These are phyloP conservation scores for Crambe crambe DNA, from an alignment of 37 sponge, comb jelly and placozoan species.

Conservation along the genomic window DNA sequence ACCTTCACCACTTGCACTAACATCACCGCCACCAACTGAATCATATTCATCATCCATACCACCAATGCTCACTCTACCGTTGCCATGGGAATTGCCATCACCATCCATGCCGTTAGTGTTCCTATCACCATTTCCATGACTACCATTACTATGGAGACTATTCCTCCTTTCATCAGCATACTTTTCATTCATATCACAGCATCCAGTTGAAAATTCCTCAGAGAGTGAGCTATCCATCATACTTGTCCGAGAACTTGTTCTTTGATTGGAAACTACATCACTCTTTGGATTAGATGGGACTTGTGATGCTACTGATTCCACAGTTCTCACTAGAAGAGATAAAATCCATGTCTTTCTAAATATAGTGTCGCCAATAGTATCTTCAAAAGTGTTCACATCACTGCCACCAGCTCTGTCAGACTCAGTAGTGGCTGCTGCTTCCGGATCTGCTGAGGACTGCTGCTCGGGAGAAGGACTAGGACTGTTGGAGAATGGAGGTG, in stretches of 20 bases:
- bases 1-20: not conserved
- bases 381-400: not conserved
- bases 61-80: too few relatives aligned
- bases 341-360: conserved; percentile 70
- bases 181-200: too few relatives aligned
- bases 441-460: not conserved
- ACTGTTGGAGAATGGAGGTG: too few relatives aligned
- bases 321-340: conserved; percentile 53
- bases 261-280: not conserved
- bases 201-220: too few relatives aligned
- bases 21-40: not conserved
- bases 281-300: too few relatives aligned
- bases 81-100: too few relatives aligned
- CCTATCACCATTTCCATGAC: too few relatives aligned
- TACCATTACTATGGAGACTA: too few relatives aligned
- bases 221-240: too few relatives aligned
- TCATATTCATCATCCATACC: not conserved
- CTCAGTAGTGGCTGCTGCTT: not conserved
- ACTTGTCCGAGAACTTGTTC: not conserved
- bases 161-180: too few relatives aligned
- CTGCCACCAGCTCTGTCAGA: not conserved
- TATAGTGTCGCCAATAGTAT: conserved; percentile 57
- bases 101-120: too few relatives aligned
- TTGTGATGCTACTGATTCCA: too few relatives aligned
- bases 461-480: not conserved